Conservation (phyloP, 2,797 vertebrate species). For the Amazona finschi region DNA sequence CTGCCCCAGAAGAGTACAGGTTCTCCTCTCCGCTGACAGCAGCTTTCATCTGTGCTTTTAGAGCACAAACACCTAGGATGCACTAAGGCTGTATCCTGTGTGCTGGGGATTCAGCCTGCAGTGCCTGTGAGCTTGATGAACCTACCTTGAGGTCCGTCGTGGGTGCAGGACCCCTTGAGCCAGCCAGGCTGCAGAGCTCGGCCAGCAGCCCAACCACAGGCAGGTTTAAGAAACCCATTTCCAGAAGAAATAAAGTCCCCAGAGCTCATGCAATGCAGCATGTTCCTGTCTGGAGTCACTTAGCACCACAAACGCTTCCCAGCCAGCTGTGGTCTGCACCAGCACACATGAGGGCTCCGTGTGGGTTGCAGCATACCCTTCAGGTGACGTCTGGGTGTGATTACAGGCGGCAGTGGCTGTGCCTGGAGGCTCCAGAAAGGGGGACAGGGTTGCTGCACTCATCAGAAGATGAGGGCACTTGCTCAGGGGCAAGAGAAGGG, state of each 20-base stretch:
- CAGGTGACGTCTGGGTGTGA: background rate
- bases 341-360: fast-evolving
- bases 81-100: fast-evolving
- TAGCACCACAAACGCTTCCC: background rate
- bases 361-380: background rate
- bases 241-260: background rate
- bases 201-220: background rate
- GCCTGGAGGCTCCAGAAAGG: background rate
- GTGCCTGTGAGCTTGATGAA: background rate
- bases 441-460: background rate
- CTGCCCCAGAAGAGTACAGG: background rate
- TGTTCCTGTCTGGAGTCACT: background rate
- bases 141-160: fast-evolving
- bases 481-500: background rate
- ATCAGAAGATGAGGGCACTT: fast-evolving
- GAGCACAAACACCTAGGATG: background rate
- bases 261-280: background rate
- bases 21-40: background rate
- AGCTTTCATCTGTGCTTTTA: background rate
- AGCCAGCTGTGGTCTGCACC: background rate
- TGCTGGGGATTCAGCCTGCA: background rate
- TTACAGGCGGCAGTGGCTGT: fast-evolving
- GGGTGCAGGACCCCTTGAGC: background rate
- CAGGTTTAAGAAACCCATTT: background rate
- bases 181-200: background rate